Evolutionary conservation across 2,797 vertebrate species (phyloP).

Genomic region (Poecile montanus): DNA sequence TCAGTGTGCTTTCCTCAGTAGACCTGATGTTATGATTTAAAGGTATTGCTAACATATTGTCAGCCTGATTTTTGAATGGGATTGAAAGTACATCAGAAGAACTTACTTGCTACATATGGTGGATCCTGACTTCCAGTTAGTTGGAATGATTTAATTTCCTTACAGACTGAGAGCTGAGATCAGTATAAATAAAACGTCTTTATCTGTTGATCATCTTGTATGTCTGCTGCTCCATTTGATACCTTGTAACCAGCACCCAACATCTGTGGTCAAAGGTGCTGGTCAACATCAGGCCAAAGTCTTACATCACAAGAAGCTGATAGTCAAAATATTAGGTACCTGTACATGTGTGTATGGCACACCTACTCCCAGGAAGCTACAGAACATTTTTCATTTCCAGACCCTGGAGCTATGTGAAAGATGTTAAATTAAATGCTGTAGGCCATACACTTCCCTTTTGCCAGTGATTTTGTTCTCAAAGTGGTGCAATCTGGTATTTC

Average conservation of each 20-base stretch:
- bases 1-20: not conserved
- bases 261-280: not conserved
- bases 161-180: not conserved
- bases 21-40: not conserved
- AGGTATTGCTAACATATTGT: not conserved
- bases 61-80: not conserved
- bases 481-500: slow-evolving; percentile 4
- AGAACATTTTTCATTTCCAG: not conserved
- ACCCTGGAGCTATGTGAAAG: not conserved
- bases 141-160: not conserved
- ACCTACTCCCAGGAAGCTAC: not conserved
- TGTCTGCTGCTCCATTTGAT: not conserved
- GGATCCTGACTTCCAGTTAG: not conserved
- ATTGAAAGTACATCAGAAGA: not conserved
- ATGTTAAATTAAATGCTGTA: not conserved
- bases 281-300: not conserved
- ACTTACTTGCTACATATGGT: not conserved
- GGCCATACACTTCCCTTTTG: not conserved
- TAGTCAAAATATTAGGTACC: not conserved
- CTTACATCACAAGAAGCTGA: not conserved
- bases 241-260: not conserved
- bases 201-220: not conserved
- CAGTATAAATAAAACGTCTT: not conserved
- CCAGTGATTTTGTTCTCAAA: not conserved
- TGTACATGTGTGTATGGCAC: not conserved